These are phyloP conservation scores for Melolontha melolontha DNA, from an alignment of 2,888 invertebrate species.

Conservation along the genomic window DNA sequence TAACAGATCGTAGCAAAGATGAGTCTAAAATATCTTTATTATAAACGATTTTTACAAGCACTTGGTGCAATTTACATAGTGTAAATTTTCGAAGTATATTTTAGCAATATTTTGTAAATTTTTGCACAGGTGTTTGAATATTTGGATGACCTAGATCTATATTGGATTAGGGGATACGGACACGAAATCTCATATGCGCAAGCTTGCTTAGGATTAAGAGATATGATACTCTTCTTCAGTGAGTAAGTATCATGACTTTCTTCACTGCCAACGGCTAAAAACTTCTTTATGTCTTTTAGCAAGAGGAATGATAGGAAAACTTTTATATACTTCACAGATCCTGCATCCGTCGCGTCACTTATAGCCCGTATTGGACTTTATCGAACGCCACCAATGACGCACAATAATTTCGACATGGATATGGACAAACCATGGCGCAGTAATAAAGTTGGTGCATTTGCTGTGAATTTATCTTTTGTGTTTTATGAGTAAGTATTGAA, in stretches of 20 bases:
- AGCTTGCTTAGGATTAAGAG: slow-evolving; percentile 79
- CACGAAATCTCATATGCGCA: slow-evolving; percentile 77
- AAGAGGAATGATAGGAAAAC: slow-evolving; percentile 29
- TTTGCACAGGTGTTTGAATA: slow-evolving; percentile 74
- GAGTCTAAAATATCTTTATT: too few species aligned
- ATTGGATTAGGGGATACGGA: slow-evolving; percentile 87
- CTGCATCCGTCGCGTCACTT: slow-evolving; percentile 79
- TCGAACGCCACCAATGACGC: slow-evolving; percentile 55
- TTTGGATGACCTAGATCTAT: slow-evolving; percentile 81
- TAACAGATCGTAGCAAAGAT: too few species aligned
- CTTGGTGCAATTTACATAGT: too few species aligned
- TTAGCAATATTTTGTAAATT: slow-evolving; percentile 64
- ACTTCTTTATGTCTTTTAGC: slow-evolving; percentile 4
- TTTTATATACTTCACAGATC: slow-evolving; percentile 76
- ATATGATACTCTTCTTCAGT: slow-evolving; percentile 76
- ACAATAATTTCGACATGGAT: too few species aligned
- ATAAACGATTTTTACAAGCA: too few species aligned
- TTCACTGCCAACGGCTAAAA: not conserved
- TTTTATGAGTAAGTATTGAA: too few species aligned
- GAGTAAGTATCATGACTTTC: slow-evolving; percentile 68
- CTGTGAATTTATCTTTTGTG: too few species aligned
- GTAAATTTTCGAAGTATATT: too few species aligned
- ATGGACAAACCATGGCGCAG: too few species aligned
- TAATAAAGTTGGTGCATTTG: too few species aligned
- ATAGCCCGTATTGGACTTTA: slow-evolving; percentile 76